Conservation (phyloP, 2,888 invertebrate species). For the Polydrusus cervinus region DNA sequence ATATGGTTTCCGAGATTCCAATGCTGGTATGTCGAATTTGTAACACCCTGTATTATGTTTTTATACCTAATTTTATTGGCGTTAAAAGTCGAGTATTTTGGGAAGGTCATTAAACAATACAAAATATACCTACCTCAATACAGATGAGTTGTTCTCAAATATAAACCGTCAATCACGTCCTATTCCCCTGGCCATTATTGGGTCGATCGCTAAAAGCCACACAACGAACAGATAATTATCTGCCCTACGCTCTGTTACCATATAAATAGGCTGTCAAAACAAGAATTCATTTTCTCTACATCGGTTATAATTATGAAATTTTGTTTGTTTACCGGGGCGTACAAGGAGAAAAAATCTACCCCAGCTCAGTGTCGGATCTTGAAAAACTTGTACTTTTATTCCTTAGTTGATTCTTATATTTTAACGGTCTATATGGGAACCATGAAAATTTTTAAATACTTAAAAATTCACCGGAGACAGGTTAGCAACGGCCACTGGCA, state of each 20-base stretch:
- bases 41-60: too few relatives aligned
- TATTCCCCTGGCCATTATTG: conserved; percentile 7
- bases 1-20: too few relatives aligned
- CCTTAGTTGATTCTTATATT: too few relatives aligned
- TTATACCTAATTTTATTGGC: too few relatives aligned
- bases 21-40: too few relatives aligned
- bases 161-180: conserved; percentile 3
- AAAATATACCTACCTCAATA: background rate
- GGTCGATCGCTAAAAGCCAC: conserved; percentile 11
- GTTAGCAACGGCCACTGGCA: too few relatives aligned
- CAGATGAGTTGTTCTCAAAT: background rate
- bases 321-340: background rate
- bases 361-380: background rate
- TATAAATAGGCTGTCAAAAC: conserved; percentile 14
- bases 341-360: too few relatives aligned
- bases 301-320: conserved; percentile 11
- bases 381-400: too few relatives aligned
- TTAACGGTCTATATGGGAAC: too few relatives aligned
- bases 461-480: too few relatives aligned
- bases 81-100: background rate
- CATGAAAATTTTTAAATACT: too few relatives aligned
- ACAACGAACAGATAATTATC: conserved; percentile 12
- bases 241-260: background rate
- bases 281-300: conserved; percentile 10
- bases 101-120: background rate